phyloP scores from a whole-genome alignment of 2,888 invertebrate genomes.

The Athripsodes cinereus region DNA sequence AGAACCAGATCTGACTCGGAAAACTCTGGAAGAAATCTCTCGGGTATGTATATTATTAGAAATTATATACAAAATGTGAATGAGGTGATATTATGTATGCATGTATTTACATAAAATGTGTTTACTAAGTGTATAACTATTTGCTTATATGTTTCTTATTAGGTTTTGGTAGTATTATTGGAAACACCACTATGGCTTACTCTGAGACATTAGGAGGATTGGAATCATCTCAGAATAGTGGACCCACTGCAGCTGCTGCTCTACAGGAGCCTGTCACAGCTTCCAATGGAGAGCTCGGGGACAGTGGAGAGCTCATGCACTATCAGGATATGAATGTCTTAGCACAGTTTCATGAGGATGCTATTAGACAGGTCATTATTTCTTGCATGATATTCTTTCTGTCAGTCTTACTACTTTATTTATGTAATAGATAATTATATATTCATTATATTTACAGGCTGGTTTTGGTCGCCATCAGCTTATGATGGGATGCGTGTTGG shows the following conservation, averaged over 20 bases:
- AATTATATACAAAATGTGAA: too few relatives aligned
- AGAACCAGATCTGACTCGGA: slow-evolving; percentile 49
- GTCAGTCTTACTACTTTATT: background rate
- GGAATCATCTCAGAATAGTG: slow-evolving; percentile 37
- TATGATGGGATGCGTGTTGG: slow-evolving; percentile 57
- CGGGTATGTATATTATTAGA: slow-evolving; percentile 12
- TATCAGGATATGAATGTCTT: slow-evolving; percentile 55
- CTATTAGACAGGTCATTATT: slow-evolving; percentile 55
- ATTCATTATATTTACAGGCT: slow-evolving; percentile 42
- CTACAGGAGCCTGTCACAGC: slow-evolving; percentile 21
- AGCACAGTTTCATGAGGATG: slow-evolving; percentile 73
- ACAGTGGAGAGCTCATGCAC: slow-evolving; percentile 31
- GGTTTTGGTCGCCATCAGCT: slow-evolving; percentile 66
- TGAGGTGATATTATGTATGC: too few relatives aligned
- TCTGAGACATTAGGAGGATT: slow-evolving; percentile 42
- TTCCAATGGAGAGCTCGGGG: slow-evolving; percentile 31
- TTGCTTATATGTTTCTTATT: background rate
- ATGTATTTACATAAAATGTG: too few relatives aligned
- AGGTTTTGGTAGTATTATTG: slow-evolving; percentile 38
- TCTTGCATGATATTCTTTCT: background rate
- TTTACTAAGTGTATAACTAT: too few relatives aligned
- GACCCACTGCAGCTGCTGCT: slow-evolving; percentile 22
- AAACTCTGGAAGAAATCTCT: slow-evolving; percentile 32
- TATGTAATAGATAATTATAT: background rate
- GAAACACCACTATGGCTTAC: slow-evolving; percentile 41